A percentile compares a stretch with the other conserved stretches of the same genome.
phyloP scores from a whole-genome alignment of 1,140 invertebrate species.

The Drosophila pruinosa region DNA sequence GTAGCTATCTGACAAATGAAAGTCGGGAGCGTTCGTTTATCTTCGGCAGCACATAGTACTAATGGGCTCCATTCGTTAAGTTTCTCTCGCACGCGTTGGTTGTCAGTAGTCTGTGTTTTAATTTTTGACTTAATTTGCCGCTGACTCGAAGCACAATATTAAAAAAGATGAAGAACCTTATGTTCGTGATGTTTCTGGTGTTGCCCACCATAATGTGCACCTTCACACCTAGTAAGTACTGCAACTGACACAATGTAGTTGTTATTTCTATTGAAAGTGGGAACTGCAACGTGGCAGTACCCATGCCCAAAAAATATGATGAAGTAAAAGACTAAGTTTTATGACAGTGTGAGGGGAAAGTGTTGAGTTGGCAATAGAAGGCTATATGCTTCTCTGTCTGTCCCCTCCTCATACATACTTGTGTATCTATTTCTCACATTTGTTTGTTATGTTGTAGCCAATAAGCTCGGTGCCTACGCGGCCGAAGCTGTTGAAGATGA shows the following conservation, averaged over 20 bases:
- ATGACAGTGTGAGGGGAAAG: constrained; percentile 30
- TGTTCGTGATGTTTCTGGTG: constrained; percentile 84
- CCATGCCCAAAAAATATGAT: neutral
- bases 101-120: constrained; percentile 11
- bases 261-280: constrained; percentile 6
- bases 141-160: constrained; percentile 17
- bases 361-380: constrained; percentile 66
- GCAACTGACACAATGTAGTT: neutral
- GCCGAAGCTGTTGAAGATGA: constrained; percentile 92
- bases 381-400: neutral
- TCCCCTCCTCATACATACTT: neutral
- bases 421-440: constrained; percentile 26
- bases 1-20: constrained; percentile 75
- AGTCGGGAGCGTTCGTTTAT: constrained; percentile 58
- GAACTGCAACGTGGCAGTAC: constrained; percentile 46
- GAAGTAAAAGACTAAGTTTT: neutral
- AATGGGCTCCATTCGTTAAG: constrained; percentile 42
- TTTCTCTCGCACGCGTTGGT: constrained; percentile 53
- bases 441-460: constrained; percentile 82
- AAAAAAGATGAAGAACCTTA: constrained; percentile 85
- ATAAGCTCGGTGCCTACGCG: constrained; percentile 86
- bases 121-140: constrained; percentile 33
- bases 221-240: constrained; percentile 84
- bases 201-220: constrained; percentile 85
- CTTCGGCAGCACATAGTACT: constrained; percentile 57